Percentiles rank a stretch among this genome's conserved stretches.
phyloP scores from a whole-genome alignment of 2,888 invertebrate genomes.

The Rotaria magnacalcarata region DNA sequence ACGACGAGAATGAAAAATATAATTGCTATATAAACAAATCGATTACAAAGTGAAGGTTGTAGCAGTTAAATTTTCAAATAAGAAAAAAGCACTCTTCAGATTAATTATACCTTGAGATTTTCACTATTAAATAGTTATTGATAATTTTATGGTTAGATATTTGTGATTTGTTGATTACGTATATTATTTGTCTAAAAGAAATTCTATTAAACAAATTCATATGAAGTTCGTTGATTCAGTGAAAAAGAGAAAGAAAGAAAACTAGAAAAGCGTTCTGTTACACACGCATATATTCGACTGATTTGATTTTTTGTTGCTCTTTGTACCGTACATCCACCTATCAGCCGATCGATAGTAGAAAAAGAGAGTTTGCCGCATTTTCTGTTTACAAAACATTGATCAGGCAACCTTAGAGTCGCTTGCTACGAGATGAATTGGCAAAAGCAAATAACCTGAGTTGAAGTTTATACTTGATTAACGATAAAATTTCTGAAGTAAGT shows the following conservation, averaged over 20 bases:
- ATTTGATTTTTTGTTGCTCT: not conserved
- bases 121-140: not conserved
- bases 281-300: not conserved
- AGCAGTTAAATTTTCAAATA: not conserved
- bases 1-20: not conserved
- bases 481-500: not conserved
- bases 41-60: not conserved
- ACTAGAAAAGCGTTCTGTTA: not conserved
- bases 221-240: not conserved
- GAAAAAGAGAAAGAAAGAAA: not conserved
- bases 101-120: not conserved
- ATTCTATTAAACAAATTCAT: not conserved
- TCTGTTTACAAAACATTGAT: not conserved
- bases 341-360: not conserved
- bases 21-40: constrained; percentile 11
- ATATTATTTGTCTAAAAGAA: not conserved
- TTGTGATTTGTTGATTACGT: not conserved
- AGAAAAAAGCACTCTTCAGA: not conserved
- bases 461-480: not conserved
- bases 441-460: not conserved
- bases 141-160: not conserved
- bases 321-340: not conserved
- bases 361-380: not conserved
- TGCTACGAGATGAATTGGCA: not conserved
- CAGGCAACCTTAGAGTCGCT: not conserved